phyloP scores from a whole-genome alignment of 2,113 vertebrate species.

The Dasyornis broadbenti region DNA sequence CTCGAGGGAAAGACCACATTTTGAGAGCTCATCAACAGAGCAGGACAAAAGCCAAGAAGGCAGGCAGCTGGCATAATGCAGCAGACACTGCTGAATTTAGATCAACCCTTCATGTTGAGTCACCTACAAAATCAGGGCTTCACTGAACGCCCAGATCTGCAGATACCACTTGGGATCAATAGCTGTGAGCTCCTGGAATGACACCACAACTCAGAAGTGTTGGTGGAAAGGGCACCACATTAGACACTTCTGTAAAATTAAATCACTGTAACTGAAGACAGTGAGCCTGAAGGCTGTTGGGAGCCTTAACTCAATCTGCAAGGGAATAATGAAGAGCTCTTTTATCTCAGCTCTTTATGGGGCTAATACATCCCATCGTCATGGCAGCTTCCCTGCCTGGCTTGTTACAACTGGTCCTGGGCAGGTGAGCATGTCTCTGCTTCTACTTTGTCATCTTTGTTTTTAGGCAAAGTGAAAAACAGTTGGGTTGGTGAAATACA shows the following conservation, averaged over 20 bases:
- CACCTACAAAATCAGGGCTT: neutral
- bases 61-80: neutral
- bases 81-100: neutral
- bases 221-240: neutral
- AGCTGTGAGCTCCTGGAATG: neutral
- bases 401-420: neutral
- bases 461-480: neutral
- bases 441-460: neutral
- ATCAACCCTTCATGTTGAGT: neutral
- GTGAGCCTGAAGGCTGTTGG: neutral
- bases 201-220: neutral
- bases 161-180: neutral
- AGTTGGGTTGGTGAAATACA: neutral
- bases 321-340: constrained; percentile 26
- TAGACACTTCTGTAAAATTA: neutral
- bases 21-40: constrained; percentile 10
- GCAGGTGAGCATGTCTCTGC: neutral
- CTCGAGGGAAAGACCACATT: neutral
- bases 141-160: neutral
- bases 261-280: constrained; percentile 25
- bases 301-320: constrained; percentile 35
- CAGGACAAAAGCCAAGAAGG: constrained; percentile 5
- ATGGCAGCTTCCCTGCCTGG: neutral
- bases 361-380: neutral
- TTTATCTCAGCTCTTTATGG: constrained; percentile 19